Evolutionary conservation across 2,113 vertebrate genomes (phyloP).

Genomic region (Amblyornis subalaris): DNA sequence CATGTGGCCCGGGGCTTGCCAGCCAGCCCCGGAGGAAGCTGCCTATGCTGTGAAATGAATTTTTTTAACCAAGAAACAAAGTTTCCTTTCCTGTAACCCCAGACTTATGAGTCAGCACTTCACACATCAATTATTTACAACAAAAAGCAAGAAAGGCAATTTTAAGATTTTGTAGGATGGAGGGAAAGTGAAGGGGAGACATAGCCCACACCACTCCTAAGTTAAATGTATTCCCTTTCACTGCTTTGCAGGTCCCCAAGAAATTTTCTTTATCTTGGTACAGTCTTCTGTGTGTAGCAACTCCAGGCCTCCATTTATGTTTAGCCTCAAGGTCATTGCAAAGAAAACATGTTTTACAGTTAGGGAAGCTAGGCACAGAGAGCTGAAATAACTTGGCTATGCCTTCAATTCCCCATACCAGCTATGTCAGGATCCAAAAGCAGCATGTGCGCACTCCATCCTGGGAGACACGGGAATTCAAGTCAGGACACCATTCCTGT

Average conservation of each 20-base stretch:
- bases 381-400: background rate
- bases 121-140: slow-evolving; percentile 64
- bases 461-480: background rate
- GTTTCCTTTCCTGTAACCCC: slow-evolving; percentile 71
- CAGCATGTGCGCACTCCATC: background rate
- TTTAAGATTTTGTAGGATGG: slow-evolving; percentile 9
- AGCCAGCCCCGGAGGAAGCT: background rate
- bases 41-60: background rate
- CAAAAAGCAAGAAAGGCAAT: slow-evolving; percentile 33
- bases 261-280: background rate
- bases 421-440: background rate
- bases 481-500: background rate
- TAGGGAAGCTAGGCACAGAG: background rate
- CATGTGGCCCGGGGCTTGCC: background rate
- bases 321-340: background rate
- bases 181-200: background rate
- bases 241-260: background rate
- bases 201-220: background rate
- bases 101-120: slow-evolving; percentile 71
- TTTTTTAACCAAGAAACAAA: slow-evolving; percentile 71
- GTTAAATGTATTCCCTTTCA: background rate
- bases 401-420: background rate
- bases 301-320: background rate
- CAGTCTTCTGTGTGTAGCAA: background rate
- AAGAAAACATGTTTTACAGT: background rate